A percentile compares a stretch with the other conserved stretches of the same genome.
phyloP scores from a whole-genome alignment of 2,797 vertebrate species.

The Sardinella longiceps region DNA sequence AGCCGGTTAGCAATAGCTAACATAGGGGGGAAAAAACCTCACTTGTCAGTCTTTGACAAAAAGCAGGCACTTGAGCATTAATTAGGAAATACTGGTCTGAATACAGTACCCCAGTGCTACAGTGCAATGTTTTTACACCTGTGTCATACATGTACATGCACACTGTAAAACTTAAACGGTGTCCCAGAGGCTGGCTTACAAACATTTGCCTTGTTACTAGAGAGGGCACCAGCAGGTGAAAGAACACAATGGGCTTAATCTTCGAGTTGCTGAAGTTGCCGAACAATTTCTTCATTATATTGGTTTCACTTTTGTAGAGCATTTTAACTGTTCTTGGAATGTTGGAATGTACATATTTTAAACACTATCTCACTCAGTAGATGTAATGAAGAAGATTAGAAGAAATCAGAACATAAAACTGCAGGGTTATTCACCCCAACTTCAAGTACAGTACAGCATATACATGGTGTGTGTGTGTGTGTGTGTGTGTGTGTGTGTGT shows the following conservation, averaged over 20 bases:
- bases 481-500: no score
- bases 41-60: conserved; percentile 20
- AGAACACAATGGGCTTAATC: background rate
- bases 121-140: background rate
- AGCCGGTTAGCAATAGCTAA: background rate
- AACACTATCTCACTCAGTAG: background rate
- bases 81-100: background rate
- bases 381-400: background rate
- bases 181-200: background rate
- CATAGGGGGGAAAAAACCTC: background rate
- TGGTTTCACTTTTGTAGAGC: background rate
- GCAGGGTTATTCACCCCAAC: background rate
- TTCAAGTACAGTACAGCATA: background rate
- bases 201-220: background rate
- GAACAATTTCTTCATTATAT: background rate
- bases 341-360: background rate
- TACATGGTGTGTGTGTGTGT: background rate
- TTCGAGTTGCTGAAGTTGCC: background rate
- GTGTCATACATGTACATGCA: background rate
- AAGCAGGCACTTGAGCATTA: conserved; percentile 4
- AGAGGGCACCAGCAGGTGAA: background rate
- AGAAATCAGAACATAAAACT: background rate
- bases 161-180: background rate
- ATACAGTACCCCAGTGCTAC: background rate
- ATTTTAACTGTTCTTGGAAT: background rate